Evolutionary conservation across 30 jellyfish, hydroid and myxozoan species (phyloP).

Genomic region (Aurelia sp.): DNA sequence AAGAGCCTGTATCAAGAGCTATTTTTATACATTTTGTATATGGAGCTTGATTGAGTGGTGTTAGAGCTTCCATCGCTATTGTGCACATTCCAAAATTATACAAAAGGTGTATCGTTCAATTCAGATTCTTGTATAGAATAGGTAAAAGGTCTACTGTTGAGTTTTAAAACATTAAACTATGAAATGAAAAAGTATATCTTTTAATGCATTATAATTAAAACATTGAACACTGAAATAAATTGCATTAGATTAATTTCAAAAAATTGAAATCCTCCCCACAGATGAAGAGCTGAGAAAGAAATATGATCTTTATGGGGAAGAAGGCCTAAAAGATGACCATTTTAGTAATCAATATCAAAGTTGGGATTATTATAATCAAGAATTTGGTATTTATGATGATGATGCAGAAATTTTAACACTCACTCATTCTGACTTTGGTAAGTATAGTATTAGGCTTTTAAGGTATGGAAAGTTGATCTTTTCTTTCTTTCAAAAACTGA

Average conservation of each 20-base stretch:
- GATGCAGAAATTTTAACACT: slow-evolving; percentile 89
- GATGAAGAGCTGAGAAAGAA: slow-evolving; percentile 94
- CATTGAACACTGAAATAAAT: too few relatives aligned
- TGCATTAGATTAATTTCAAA: neutral
- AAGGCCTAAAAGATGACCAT: slow-evolving; percentile 91
- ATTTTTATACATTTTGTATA: too few relatives aligned
- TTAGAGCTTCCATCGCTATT: too few relatives aligned
- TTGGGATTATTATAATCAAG: slow-evolving; percentile 84
- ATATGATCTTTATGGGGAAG: slow-evolving; percentile 95
- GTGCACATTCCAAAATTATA: too few relatives aligned
- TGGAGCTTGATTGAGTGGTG: too few relatives aligned
- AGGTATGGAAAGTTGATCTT: neutral
- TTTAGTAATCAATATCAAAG: slow-evolving; percentile 88
- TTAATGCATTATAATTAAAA: too few relatives aligned
- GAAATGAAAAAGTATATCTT: too few relatives aligned
- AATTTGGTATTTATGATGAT: slow-evolving; percentile 96
- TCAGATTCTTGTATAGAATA: too few relatives aligned
- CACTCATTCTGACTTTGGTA: slow-evolving; percentile 90
- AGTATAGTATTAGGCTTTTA: neutral
- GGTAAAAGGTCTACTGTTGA: too few relatives aligned
- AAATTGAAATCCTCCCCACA: neutral
- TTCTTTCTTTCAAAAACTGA: neutral
- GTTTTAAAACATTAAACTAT: too few relatives aligned
- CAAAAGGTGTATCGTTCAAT: too few relatives aligned
- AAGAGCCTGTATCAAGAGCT: too few relatives aligned